Evolutionary conservation across 2,888 invertebrate genomes (phyloP).

Genomic region (Campopleginae sp.): DNA sequence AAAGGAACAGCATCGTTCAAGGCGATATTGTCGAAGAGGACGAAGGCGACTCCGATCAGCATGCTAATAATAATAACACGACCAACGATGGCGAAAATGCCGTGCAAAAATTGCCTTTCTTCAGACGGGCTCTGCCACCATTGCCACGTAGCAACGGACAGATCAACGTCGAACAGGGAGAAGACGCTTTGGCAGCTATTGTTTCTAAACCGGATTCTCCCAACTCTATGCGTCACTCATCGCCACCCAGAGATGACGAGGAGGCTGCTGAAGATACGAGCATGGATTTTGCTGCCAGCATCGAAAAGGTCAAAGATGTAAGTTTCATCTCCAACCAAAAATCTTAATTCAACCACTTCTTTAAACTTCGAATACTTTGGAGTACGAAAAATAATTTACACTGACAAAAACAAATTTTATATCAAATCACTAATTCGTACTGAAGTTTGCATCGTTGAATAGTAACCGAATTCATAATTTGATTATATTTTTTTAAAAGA

Average conservation of each 20-base stretch:
- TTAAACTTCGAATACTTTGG: background rate
- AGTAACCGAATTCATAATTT: background rate
- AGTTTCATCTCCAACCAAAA: too few relatives aligned
- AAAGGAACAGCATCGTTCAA: conserved; percentile 81
- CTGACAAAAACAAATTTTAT: background rate
- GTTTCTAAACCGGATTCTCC: conserved; percentile 80
- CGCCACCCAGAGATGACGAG: conserved; percentile 84
- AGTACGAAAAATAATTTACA: background rate
- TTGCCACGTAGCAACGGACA: conserved; percentile 86
- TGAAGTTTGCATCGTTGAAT: too few relatives aligned
- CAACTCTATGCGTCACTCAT: conserved; percentile 76
- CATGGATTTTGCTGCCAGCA: conserved; percentile 95
- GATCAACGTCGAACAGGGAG: conserved; percentile 81
- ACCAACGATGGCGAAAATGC: conserved; percentile 80
- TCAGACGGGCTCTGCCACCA: conserved; percentile 89
- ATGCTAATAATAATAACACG: conserved; percentile 74
- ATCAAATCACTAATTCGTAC: too few relatives aligned
- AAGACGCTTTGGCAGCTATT: conserved; percentile 81
- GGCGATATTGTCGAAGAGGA: conserved; percentile 82
- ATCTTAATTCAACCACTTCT: too few relatives aligned
- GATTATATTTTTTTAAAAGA: too few relatives aligned
- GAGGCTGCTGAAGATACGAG: conserved; percentile 85
- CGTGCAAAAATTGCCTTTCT: conserved; percentile 86
- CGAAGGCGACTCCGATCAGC: conserved; percentile 74
- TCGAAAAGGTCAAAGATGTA: conserved; percentile 97